Conservation (phyloP, 53 echinoderm and acorn worm species). For the Apostichopus leukothele region DNA sequence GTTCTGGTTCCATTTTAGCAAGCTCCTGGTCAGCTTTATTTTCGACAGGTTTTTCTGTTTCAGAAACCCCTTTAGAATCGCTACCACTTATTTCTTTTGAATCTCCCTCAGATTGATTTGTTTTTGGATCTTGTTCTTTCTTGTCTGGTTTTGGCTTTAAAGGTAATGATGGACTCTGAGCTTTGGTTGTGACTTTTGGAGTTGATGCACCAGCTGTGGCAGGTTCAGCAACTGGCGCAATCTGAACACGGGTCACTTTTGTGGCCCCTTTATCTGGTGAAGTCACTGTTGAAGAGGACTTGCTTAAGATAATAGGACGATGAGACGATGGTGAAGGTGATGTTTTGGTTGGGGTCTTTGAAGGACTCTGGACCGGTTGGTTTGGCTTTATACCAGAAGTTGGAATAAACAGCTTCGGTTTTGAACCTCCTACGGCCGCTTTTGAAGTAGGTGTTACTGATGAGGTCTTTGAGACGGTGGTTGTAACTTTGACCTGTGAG, state of each 20-base stretch:
- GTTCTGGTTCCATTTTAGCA: neutral
- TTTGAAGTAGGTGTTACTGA: neutral
- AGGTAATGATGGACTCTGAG: neutral
- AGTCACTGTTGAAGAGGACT: conserved; percentile 67
- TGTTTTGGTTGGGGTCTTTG: conserved; percentile 57
- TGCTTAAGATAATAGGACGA: conserved; percentile 84
- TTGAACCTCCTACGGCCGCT: conserved; percentile 35
- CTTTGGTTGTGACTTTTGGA: neutral
- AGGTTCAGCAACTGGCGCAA: conserved; percentile 55
- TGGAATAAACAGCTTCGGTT: conserved; percentile 52
- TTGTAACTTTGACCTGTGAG: neutral
- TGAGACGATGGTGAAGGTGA: conserved; percentile 61
- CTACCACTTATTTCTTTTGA: neutral
- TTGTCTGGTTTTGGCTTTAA: conserved; percentile 10
- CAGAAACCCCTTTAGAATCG: neutral
- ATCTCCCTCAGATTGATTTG: neutral
- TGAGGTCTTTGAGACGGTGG: conserved; percentile 1
- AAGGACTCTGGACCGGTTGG: conserved; percentile 59
- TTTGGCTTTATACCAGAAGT: conserved; percentile 1
- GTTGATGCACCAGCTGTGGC: neutral
- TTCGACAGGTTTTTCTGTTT: neutral
- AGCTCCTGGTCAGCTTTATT: neutral
- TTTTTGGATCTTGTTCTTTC: conserved; percentile 11
- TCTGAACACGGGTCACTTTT: conserved; percentile 73
- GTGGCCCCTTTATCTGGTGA: conserved; percentile 89